Evolutionary conservation across 2,113 vertebrate genomes (phyloP), one percentile per base, ranked within the genome.

Genomic region (Chaetodon trifascialis): DNA sequence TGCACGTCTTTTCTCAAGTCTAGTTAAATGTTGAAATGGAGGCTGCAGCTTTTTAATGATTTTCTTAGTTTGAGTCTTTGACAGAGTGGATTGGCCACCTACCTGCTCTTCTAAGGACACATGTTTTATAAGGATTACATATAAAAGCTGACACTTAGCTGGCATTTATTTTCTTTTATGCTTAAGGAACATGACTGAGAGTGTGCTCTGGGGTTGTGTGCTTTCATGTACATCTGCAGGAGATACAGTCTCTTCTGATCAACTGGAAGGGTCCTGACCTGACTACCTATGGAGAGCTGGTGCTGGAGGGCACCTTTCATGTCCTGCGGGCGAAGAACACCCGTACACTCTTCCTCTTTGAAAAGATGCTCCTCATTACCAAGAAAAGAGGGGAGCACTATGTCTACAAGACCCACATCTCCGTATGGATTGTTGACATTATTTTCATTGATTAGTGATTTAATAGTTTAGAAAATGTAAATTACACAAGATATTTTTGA

Each of bases 221-320:
- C 62, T 78, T 17, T 83, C 9, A 11, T 80, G 60, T 84, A 47
- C n/a, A 60, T 83, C 75, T 25, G 0, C 87, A 99, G 98, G 98
- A 99, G 95, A 96, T 99, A 49, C 98, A 99, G 91, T 98, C 97
- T 0, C 93, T 99, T 86, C 95, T 99, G 89, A 96, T 99, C 89
- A 97, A 98, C 91, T 99, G 98, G 98, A 99, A 98, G 83, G 98
- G 98, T 9, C 93, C 96, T 0, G 98, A 99, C 85, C 95, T 99
- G 90, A 98, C 97, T 25, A 97, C 94, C 4, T 99, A 95, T 0
- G 98, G 98, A 23, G 98, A 99, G 77, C 96, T 99, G 25, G 98
- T 99, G 70, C 94, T 99, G 77, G 98, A 99, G 91, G 97, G 97
- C 56, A 98, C 96, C 0, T 99, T 99, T 86, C 97, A 97, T 0